Conservation (phyloP, 1,140 invertebrate species). For the Frieseomelitta varia region DNA sequence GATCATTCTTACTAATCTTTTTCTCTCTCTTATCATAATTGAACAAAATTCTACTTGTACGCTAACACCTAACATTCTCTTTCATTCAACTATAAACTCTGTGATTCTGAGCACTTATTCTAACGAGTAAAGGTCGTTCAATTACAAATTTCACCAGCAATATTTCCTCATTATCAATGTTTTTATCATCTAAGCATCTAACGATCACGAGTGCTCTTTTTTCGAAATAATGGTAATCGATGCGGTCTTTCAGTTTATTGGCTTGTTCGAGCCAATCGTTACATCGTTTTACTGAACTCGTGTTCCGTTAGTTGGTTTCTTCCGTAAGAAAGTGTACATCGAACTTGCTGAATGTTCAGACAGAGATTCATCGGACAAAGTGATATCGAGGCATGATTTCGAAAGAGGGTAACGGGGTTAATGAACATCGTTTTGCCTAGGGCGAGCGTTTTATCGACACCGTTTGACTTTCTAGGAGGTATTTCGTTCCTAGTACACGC, state of each 20-base stretch:
- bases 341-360: background rate
- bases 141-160: background rate
- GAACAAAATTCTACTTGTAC: background rate
- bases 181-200: background rate
- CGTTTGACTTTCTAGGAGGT: background rate
- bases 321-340: background rate
- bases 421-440: constrained; percentile 42
- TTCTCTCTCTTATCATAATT: background rate
- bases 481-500: background rate
- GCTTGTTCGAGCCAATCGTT: background rate
- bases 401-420: constrained; percentile 23
- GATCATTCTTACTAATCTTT: no score
- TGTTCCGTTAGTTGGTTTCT: background rate
- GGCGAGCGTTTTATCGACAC: constrained; percentile 3
- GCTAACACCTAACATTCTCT: background rate
- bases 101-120: background rate
- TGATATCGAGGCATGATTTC: background rate
- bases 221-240: background rate
- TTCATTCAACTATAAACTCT: background rate
- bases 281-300: no score
- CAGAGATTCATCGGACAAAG: background rate
- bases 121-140: background rate
- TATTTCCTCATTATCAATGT: background rate
- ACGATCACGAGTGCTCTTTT: background rate
- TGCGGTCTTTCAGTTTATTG: background rate